phyloP scores from a whole-genome alignment of 2,888 invertebrate species.

The Phalera bucephala region DNA sequence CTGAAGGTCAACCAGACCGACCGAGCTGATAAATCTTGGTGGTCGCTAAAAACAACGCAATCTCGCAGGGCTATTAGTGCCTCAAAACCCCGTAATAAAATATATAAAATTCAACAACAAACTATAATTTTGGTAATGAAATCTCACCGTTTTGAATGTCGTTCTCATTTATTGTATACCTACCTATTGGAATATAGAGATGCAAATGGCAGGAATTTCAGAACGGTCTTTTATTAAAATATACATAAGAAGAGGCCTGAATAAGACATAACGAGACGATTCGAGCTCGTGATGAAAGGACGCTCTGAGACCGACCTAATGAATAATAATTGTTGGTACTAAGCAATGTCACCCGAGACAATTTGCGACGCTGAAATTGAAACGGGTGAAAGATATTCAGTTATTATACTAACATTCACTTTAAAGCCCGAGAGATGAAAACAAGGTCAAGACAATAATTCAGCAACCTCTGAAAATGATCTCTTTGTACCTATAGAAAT shows the following conservation, averaged over 20 bases:
- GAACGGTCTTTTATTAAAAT: constrained; percentile 61
- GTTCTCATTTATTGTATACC: constrained; percentile 21
- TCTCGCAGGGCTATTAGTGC: no score
- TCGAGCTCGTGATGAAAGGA: constrained; percentile 61
- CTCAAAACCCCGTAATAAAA: no score
- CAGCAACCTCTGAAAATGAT: no score
- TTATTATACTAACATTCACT: no score
- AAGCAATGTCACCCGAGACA: constrained; percentile 48
- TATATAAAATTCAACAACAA: background rate
- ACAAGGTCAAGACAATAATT: no score
- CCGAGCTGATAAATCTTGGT: no score
- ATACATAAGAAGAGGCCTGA: constrained; percentile 56
- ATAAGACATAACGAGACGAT: constrained; percentile 65
- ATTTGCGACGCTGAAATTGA: constrained; percentile 35
- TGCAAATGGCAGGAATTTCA: no score
- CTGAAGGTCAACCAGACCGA: no score
- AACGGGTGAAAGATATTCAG: constrained; percentile 18
- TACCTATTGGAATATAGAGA: constrained; percentile 17
- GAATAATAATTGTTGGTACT: constrained; percentile 64
- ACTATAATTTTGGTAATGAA: constrained; percentile 11
- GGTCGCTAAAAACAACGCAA: no score
- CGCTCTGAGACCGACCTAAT: constrained; percentile 54
- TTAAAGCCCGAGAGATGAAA: no score
- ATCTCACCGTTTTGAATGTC: constrained; percentile 16
- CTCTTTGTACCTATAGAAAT: no score